Evolutionary conservation across 1,140 invertebrate species (phyloP), one percentile per base, ranked within the genome.

Genomic region (Megalonaias nervosa): DNA sequence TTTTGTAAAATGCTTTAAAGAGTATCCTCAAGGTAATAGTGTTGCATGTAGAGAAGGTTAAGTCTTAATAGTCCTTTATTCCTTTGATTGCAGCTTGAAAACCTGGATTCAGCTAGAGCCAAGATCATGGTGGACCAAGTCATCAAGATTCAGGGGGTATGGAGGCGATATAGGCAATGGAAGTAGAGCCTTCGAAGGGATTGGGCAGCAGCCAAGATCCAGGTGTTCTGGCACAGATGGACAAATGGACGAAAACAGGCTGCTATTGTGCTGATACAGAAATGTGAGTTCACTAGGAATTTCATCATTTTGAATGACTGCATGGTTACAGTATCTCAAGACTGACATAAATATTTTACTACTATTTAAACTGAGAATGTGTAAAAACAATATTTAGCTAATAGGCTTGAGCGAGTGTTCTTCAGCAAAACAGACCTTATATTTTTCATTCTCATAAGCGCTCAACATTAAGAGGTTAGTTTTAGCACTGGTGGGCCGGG

Each of bases 1-100:
- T 2, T 2, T 31, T 31, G 1, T 31, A 31, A 31, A 31, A 31
- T 1, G 31, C 31, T 2, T 31, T 31, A n/a, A 31, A 31, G 31
- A 31, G 31, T 31, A 31, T 31, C 31, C 1, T 31, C 31, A 31
- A 31, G 31, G 31, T 31, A 5, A 31, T 31, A 31, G 31, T 31
- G 31, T 31, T 31, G 31, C 31, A 9, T 64, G 16, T 38, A 1
- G 2, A 19, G 62, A 3, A 16, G 19, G 19, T 61, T 38, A 19
- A 59, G 1, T n/a, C 13, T 13, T 62, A 23, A 13, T 56, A 1
- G 65, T 12, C 1, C 17, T 48, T 55, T 31, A 55, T 16, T 48
- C 19, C n/a, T 16, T 71, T 71, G 77, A 65, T 72, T 71, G 12
- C 69, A 87, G 85, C 66, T 85, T 26, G 84, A 85, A 23, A 66